Conservation (phyloP, 2,888 invertebrate genomes). For the Trissoscelio sp. region DNA sequence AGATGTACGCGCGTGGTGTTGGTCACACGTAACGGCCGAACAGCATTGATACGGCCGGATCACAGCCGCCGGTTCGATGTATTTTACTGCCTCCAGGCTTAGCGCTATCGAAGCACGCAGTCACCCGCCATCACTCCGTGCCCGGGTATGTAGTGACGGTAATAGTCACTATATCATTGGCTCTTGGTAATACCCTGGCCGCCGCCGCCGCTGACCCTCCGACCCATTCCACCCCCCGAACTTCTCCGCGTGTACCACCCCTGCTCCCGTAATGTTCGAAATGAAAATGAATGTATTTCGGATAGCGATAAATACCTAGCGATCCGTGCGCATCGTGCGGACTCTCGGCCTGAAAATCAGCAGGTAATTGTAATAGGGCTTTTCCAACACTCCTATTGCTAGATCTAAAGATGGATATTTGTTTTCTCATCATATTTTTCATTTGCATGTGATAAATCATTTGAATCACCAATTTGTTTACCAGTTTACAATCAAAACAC, state of each 20-base stretch:
- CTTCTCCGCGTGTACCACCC: constrained; percentile 61
- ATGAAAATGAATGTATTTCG: constrained; percentile 84
- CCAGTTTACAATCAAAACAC: constrained; percentile 5
- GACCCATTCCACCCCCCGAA: constrained; percentile 41
- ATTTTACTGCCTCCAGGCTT: constrained; percentile 83
- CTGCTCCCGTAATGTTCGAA: constrained; percentile 81
- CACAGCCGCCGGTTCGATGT: constrained; percentile 83
- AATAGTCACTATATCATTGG: constrained; percentile 84
- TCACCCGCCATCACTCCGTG: constrained; percentile 83
- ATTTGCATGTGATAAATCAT: too few relatives aligned
- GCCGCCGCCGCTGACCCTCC: constrained; percentile 72
- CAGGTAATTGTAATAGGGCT: constrained; percentile 75
- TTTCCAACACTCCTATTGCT: constrained; percentile 28
- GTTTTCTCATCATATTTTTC: too few relatives aligned
- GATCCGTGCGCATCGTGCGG: constrained; percentile 78
- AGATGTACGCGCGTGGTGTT: constrained; percentile 70
- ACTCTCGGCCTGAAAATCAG: constrained; percentile 76
- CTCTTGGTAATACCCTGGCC: constrained; percentile 82
- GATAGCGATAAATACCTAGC: constrained; percentile 83
- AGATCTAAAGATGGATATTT: constrained; percentile 11
- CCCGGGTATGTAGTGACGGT: constrained; percentile 83
- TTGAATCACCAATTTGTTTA: too few relatives aligned
- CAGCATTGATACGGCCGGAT: constrained; percentile 83
- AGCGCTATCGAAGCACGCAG: constrained; percentile 83
- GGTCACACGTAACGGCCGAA: constrained; percentile 81